These are phyloP conservation scores for Haliaeetus albicilla DNA, from an alignment of 2,797 vertebrate genomes.

Conservation along the genomic window DNA sequence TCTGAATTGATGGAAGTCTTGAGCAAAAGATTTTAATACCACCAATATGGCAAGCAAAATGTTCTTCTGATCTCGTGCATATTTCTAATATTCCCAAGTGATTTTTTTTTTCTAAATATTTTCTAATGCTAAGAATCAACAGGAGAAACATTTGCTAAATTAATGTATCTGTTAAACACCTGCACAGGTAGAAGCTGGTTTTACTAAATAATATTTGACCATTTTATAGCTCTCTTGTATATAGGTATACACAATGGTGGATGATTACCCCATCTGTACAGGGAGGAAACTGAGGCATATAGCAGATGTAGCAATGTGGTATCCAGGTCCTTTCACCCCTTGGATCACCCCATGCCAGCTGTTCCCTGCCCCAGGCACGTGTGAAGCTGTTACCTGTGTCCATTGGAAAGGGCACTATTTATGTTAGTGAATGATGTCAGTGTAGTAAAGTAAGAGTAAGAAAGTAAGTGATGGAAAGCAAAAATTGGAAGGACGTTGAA, in stretches of 20 bases:
- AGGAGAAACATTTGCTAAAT: background rate
- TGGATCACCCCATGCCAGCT: background rate
- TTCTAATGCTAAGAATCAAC: background rate
- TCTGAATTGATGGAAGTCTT: background rate
- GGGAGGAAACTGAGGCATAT: background rate
- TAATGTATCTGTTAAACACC: background rate
- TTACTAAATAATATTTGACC: background rate
- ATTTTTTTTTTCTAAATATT: background rate
- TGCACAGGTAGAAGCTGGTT: background rate
- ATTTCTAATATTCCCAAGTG: background rate
- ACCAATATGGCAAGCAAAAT: background rate
- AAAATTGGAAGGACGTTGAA: background rate
- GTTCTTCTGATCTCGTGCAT: background rate
- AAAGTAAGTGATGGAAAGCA: background rate
- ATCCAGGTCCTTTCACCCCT: background rate
- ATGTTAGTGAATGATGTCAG: background rate
- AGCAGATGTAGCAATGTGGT: background rate
- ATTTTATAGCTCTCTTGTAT: background rate
- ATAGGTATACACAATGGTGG: background rate
- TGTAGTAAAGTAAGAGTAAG: background rate
- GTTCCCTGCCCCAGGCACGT: background rate
- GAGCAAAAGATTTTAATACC: background rate
- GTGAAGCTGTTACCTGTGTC: background rate
- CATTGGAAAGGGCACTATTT: background rate
- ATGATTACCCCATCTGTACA: background rate